Conservation (phyloP, 2,888 invertebrate species). For the Rhagonycha fulva region DNA sequence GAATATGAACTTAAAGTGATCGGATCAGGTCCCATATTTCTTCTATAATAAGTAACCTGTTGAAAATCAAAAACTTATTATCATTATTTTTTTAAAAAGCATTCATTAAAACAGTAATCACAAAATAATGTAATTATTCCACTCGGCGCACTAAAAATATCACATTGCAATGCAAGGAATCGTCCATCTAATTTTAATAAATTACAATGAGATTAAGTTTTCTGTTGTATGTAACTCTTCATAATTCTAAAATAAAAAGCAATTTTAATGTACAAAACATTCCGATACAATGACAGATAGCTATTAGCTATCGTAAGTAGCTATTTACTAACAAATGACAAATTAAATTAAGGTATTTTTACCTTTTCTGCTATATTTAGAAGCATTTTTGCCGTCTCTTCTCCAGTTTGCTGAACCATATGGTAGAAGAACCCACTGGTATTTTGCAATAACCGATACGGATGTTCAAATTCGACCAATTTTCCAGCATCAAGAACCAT, state of each 20-base stretch:
- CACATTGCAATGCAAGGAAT: background rate
- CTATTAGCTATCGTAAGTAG: too few relatives aligned
- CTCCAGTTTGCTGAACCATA: constrained; percentile 65
- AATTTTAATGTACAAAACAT: background rate
- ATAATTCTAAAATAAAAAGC: background rate
- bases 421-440: constrained; percentile 60
- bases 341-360: background rate
- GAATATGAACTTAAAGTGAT: too few relatives aligned
- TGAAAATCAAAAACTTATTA: too few relatives aligned
- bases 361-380: background rate
- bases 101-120: too few relatives aligned
- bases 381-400: background rate
- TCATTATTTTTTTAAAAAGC: too few relatives aligned
- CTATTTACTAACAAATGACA: too few relatives aligned
- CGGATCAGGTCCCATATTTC: too few relatives aligned
- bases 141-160: too few relatives aligned
- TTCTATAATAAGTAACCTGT: too few relatives aligned
- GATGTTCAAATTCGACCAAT: constrained; percentile 77
- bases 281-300: too few relatives aligned
- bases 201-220: background rate
- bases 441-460: constrained; percentile 65
- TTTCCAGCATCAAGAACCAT: constrained; percentile 79
- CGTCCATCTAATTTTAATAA: background rate
- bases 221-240: background rate
- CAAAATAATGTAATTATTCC: too few relatives aligned